Evolutionary conservation across 2,797 vertebrate genomes (phyloP).

Genomic region (Potorous gilbertii): DNA sequence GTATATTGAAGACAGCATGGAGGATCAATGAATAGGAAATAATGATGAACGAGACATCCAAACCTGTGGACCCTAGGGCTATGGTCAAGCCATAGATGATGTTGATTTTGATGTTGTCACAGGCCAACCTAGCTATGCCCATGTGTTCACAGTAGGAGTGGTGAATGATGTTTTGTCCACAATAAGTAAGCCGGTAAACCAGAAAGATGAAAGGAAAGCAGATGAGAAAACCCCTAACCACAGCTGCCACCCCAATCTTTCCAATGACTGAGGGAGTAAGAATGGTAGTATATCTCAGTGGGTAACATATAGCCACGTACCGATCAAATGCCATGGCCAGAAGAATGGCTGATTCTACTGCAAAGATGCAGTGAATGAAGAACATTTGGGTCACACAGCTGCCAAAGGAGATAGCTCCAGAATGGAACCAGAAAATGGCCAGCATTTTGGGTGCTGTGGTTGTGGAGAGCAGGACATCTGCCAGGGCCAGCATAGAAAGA

Average conservation of each 20-base stretch:
- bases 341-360: slow-evolving; percentile 74
- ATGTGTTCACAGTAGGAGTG: slow-evolving; percentile 80
- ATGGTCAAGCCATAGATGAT: slow-evolving; percentile 73
- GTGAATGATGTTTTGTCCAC: slow-evolving; percentile 68
- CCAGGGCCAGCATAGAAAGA: slow-evolving; percentile 82
- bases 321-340: slow-evolving; percentile 84
- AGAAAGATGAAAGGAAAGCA: slow-evolving; percentile 74
- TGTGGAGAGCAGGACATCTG: slow-evolving; percentile 82
- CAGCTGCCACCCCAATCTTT: slow-evolving; percentile 64
- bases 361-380: slow-evolving; percentile 79
- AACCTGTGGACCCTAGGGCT: slow-evolving; percentile 74
- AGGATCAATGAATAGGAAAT: slow-evolving; percentile 69
- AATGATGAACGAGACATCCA: slow-evolving; percentile 71
- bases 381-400: slow-evolving; percentile 85
- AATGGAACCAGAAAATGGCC: slow-evolving; percentile 71
- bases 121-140: slow-evolving; percentile 71
- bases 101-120: slow-evolving; percentile 68
- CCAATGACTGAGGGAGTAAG: slow-evolving; percentile 58
- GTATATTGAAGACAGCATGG: slow-evolving; percentile 67
- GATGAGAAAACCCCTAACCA: slow-evolving; percentile 61
- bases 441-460: slow-evolving; percentile 83
- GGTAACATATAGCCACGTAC: slow-evolving; percentile 77
- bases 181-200: slow-evolving; percentile 66
- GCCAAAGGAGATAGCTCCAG: slow-evolving; percentile 47
- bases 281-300: slow-evolving; percentile 63